Base-by-base conservation (phyloP, 2,113 vertebrate genomes). In the Lontra canadensis region DNA sequence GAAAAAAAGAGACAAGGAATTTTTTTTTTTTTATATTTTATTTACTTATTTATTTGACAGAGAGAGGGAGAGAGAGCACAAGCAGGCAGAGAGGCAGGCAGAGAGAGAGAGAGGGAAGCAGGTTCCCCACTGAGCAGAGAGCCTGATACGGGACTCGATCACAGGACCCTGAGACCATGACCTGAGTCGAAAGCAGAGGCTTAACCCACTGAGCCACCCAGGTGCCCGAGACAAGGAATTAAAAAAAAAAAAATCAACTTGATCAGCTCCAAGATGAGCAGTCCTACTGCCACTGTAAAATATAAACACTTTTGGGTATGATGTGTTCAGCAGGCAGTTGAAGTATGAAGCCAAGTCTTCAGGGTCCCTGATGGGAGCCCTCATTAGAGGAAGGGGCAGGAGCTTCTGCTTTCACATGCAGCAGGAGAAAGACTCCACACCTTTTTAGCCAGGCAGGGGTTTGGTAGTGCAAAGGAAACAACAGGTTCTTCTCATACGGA, bases 221-320 rank as follows among this genome's bases (percentile, higher is more conserved):
- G 49, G 49, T 17, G 49, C 49, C 49, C 49, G 4, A 52, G 49
- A 52, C 49, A 52, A 52, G 49, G 49, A 52, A 52, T 52, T 52
- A 14, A 49, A 49, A 52, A 52, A 52, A 36, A 20, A 31, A 10
- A 69, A 29, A 7, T 59, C 13, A 13, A 7, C 10, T 79, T 7
- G 5, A 6, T 55, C 15, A 67, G 15, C 52, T 61, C 67, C 91
- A 23, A 42, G 31, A 29, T 4, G 79, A 67, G 6, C 25, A 34
- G 5, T 17, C 18, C 57, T 39, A 5, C 2, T n/a, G 67, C 18
- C 5, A 10, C 65, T 10, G 34, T 23, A 12, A 6, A 52, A 3
- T 11, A 18, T 29, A 15, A 44, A 25, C 25, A 13, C 52, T 21
- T 15, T 20, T 1, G 17, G 25, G 29, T 55, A 10, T 1, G 0